phyloP scores from a whole-genome alignment of 1,140 invertebrate species.

The Diorhabda sublineata region DNA sequence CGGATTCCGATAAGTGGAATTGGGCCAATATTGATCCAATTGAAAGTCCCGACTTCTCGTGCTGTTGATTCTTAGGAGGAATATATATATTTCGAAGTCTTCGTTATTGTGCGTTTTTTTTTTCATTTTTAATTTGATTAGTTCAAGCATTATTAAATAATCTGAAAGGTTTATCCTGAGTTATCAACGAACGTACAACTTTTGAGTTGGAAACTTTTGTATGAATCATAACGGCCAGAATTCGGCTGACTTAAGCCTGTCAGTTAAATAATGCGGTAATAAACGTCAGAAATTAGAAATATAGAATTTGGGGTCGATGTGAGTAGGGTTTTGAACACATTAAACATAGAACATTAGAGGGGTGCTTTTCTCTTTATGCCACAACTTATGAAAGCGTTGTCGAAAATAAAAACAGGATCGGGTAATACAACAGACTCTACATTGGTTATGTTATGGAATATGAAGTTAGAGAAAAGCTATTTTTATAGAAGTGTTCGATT shows the following conservation, averaged over 20 bases:
- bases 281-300: constrained; percentile 36
- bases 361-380: constrained; percentile 8
- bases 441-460: too few species aligned
- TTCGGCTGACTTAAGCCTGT: constrained; percentile 21
- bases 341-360: constrained; percentile 28
- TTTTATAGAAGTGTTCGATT: too few species aligned
- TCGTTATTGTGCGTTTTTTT: too few species aligned
- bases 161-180: too few species aligned
- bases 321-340: constrained; percentile 19
- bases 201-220: background rate
- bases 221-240: constrained; percentile 31
- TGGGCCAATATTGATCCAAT: background rate
- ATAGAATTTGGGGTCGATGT: constrained; percentile 26
- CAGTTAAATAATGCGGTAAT: constrained; percentile 32
- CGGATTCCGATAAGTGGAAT: background rate
- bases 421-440: too few species aligned
- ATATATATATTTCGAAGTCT: too few species aligned
- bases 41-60: background rate
- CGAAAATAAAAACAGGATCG: background rate
- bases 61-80: too few species aligned
- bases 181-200: too few species aligned
- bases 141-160: too few species aligned
- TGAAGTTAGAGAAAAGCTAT: too few species aligned
- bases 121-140: too few species aligned
- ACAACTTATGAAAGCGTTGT: background rate